Conservation (phyloP, 2,113 vertebrate species). For the Sorex fumeus region DNA sequence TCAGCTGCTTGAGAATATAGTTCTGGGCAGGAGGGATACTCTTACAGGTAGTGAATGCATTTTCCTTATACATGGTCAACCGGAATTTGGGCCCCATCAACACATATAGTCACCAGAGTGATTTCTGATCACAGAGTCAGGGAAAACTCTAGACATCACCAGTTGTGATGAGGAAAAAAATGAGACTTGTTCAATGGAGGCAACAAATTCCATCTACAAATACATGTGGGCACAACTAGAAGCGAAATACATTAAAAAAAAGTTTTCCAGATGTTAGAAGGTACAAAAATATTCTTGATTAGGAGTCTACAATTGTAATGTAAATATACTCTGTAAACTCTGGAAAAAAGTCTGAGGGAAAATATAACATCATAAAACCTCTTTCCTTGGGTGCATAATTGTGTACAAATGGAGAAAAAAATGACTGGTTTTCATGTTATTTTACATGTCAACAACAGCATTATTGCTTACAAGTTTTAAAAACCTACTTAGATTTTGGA, state of each 20-base stretch:
- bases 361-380: not conserved
- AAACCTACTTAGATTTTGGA: not conserved
- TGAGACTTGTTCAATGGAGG: not conserved
- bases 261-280: not conserved
- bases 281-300: not conserved
- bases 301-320: not conserved
- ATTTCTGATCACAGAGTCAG: too few relatives aligned
- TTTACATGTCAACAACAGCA: not conserved
- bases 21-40: not conserved
- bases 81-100: too few relatives aligned
- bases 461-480: not conserved
- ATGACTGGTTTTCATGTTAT: conserved; percentile 2
- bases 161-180: too few relatives aligned
- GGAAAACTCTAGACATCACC: too few relatives aligned
- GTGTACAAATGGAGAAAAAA: not conserved
- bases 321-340: not conserved
- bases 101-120: too few relatives aligned
- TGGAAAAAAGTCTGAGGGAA: conserved; percentile 4
- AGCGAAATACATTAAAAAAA: not conserved
- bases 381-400: not conserved
- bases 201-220: not conserved
- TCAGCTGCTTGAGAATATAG: not conserved
- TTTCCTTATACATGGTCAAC: too few relatives aligned
- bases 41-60: too few relatives aligned
- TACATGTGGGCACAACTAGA: not conserved